These are phyloP conservation scores for Sebastolobus alascanus DNA, from an alignment of 2,797 vertebrate genomes.

Conservation along the genomic window DNA sequence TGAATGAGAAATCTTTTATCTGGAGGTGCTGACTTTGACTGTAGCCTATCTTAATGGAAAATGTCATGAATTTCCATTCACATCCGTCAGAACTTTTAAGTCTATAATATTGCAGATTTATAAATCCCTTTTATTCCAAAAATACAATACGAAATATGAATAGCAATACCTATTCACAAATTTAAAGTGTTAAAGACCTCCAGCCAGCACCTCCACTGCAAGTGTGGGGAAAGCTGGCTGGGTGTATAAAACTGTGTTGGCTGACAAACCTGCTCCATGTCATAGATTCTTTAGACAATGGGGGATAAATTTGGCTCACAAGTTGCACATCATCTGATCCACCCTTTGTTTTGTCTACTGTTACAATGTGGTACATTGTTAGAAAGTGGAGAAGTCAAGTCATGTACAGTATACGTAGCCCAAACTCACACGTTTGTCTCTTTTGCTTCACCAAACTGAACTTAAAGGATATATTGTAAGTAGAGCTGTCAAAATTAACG, in stretches of 20 bases:
- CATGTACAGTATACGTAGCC: not conserved
- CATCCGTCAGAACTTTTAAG: not conserved
- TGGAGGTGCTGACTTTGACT: constrained; percentile 25
- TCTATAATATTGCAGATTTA: constrained; percentile 4
- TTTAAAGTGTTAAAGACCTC: not conserved
- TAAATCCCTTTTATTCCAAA: not conserved
- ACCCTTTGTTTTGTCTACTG: not conserved
- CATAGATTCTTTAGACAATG: not conserved
- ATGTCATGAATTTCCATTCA: constrained; percentile 15
- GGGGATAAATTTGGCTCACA: not conserved
- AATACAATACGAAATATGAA: constrained; percentile 13
- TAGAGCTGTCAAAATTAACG: not conserved
- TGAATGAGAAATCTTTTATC: constrained; percentile 20
- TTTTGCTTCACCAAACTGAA: not conserved
- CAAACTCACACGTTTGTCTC: not conserved
- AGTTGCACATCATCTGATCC: not conserved
- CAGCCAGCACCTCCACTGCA: not conserved
- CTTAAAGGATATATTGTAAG: not conserved
- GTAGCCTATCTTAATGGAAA: constrained; percentile 27
- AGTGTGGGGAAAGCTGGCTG: not conserved
- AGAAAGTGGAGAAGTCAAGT: not conserved
- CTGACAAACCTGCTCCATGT: not conserved
- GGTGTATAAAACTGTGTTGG: not conserved
- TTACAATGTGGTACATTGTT: not conserved
- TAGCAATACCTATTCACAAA: constrained; percentile 14